phyloP scores from a whole-genome alignment of 2,888 invertebrate species.

The Mesorhabditis belari region DNA sequence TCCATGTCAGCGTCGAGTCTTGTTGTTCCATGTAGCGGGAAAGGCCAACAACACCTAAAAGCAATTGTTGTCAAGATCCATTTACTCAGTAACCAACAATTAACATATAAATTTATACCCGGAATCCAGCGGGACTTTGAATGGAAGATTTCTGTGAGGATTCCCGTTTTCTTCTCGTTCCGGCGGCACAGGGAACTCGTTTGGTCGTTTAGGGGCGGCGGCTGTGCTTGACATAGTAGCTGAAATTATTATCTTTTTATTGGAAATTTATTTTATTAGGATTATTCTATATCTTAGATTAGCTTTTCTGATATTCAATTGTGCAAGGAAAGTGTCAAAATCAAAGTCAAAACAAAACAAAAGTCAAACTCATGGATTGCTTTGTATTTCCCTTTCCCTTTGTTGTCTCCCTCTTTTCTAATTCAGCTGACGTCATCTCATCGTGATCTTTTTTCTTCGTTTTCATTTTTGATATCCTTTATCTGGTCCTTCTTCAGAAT shows the following conservation, averaged over 20 bases:
- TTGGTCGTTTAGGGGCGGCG: constrained; percentile 26
- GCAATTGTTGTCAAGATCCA: neutral
- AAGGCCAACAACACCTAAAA: constrained; percentile 48
- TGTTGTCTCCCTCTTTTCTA: constrained; percentile 35
- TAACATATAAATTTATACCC: constrained; percentile 10
- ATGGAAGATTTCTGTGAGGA: constrained; percentile 53
- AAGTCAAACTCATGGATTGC: constrained; percentile 94
- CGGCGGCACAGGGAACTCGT: constrained; percentile 20
- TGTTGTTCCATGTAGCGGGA: constrained; percentile 51
- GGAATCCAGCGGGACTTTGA: constrained; percentile 62
- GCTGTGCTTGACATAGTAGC: constrained; percentile 11
- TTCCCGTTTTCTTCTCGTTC: constrained; percentile 10
- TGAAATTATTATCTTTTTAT: neutral
- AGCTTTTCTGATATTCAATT: neutral
- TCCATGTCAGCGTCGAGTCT: constrained; percentile 49
- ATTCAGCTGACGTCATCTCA: constrained; percentile 45
- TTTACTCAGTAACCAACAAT: too few species aligned
- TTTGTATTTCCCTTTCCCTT: constrained; percentile 73
- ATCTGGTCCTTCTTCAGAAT: constrained; percentile 11
- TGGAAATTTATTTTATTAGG: neutral
- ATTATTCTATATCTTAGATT: neutral
- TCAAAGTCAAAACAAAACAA: constrained; percentile 57
- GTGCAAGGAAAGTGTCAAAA: neutral
- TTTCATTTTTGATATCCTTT: constrained; percentile 55
- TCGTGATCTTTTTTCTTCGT: constrained; percentile 62